Percentiles rank a stretch among this genome's conserved stretches.
Evolutionary conservation across 92 coral and sea anemone genomes (phyloP).

Genomic region (Blastomussa wellsi): DNA sequence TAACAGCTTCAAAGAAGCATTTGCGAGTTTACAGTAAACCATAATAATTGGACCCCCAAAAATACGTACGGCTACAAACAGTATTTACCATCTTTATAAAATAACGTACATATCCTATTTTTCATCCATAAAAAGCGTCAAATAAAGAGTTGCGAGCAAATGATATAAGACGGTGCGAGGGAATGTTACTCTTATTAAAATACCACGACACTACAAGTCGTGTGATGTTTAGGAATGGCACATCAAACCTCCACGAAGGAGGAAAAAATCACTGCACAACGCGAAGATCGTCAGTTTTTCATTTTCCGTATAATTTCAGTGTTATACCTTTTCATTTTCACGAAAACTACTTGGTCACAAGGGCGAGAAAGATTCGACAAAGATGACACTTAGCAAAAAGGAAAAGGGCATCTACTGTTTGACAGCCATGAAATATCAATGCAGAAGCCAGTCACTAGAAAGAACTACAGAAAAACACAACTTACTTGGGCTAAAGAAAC

Average conservation of each 20-base stretch:
- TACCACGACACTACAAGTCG: slow-evolving; percentile 33
- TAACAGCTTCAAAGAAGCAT: not conserved
- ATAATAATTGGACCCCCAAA: slow-evolving; percentile 11
- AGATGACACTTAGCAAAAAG: not conserved
- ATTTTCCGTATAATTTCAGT: slow-evolving; percentile 11
- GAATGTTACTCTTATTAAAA: slow-evolving; percentile 17
- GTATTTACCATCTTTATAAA: not conserved
- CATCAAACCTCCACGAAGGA: slow-evolving; percentile 19
- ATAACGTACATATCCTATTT: not conserved
- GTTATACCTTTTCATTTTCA: slow-evolving; percentile 21
- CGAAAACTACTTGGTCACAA: not conserved
- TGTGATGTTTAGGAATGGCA: slow-evolving; percentile 49
- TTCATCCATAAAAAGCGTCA: not conserved
- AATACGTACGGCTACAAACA: not conserved
- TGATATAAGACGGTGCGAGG: not conserved
- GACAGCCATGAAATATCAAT: slow-evolving; percentile 54
- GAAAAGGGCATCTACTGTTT: slow-evolving; percentile 41
- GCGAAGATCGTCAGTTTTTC: slow-evolving; percentile 27
- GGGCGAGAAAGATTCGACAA: not conserved
- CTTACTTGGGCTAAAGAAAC: slow-evolving; percentile 85
- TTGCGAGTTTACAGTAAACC: slow-evolving; percentile 10
- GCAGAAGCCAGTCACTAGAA: slow-evolving; percentile 41
- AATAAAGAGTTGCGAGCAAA: not conserved
- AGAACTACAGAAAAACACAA: slow-evolving; percentile 20
- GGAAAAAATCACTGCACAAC: slow-evolving; percentile 41